A percentile compares a stretch with the other conserved stretches of the same genome.
Evolutionary conservation across 2,888 invertebrate genomes (phyloP).

Genomic region (Agrotis ipsilon): DNA sequence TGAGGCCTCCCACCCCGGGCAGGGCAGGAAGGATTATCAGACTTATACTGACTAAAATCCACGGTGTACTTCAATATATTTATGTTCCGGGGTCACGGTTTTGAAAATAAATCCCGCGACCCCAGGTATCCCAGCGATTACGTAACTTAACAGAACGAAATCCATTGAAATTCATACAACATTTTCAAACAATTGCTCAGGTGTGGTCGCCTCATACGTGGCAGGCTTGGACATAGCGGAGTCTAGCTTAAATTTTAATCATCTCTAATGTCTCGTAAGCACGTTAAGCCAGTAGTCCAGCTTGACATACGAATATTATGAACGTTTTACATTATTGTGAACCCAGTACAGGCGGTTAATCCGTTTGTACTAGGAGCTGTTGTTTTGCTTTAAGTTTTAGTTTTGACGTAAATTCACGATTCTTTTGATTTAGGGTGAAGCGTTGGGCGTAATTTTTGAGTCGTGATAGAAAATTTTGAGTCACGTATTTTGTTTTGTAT

Average conservation of each 20-base stretch:
- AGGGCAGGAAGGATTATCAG: too few species aligned
- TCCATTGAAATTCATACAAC: background rate
- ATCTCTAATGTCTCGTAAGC: conserved; percentile 13
- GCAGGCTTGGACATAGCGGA: background rate
- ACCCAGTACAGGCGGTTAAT: background rate
- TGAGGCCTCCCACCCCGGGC: too few species aligned
- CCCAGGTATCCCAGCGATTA: too few species aligned
- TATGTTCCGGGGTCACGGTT: too few species aligned
- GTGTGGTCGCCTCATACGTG: background rate
- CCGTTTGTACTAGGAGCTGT: background rate
- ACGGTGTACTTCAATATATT: too few species aligned
- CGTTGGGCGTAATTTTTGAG: too few species aligned
- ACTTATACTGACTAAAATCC: too few species aligned
- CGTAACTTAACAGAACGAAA: background rate
- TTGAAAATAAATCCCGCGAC: too few species aligned
- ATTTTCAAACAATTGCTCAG: background rate
- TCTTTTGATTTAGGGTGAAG: too few species aligned
- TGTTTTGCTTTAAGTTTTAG: background rate
- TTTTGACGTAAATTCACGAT: background rate
- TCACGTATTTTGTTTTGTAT: too few species aligned
- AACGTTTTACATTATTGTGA: conserved; percentile 1
- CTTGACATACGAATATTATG: background rate
- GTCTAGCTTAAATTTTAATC: conserved; percentile 14
- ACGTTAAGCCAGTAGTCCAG: background rate
- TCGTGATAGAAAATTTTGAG: too few species aligned